A percentile compares a stretch with the other conserved stretches of the same genome.
Evolutionary conservation across 2,888 invertebrate genomes (phyloP).

Genomic region (Gordius sp.): DNA sequence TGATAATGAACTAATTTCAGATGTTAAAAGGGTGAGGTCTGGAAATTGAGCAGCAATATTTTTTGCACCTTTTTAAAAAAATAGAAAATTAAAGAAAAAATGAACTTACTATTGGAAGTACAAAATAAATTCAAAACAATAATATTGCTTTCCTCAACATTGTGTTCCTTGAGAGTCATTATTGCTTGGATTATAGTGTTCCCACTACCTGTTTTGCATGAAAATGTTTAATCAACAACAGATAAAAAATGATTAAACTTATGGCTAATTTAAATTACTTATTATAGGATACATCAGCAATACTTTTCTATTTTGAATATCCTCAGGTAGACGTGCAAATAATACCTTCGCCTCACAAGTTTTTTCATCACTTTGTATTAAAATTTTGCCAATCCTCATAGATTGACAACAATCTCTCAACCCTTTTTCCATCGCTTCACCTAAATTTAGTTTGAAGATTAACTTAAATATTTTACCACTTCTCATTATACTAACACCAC

Average conservation of each 20-base stretch:
- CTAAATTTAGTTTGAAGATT: too few relatives aligned
- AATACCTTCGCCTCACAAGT: slow-evolving; percentile 85
- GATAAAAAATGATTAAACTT: background rate
- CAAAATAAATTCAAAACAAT: slow-evolving; percentile 90
- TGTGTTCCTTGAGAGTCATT: slow-evolving; percentile 68
- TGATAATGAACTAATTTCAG: slow-evolving; percentile 71
- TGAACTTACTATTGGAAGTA: slow-evolving; percentile 41
- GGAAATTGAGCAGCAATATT: slow-evolving; percentile 27
- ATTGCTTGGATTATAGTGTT: slow-evolving; percentile 82
- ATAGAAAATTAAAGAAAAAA: slow-evolving; percentile 12
- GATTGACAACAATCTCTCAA: slow-evolving; percentile 79
- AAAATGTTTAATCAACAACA: slow-evolving; percentile 6
- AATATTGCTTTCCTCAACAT: slow-evolving; percentile 69
- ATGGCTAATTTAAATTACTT: slow-evolving; percentile 37
- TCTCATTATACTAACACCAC: slow-evolving; percentile 79
- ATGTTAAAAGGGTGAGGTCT: slow-evolving; percentile 63
- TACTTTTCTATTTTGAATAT: slow-evolving; percentile 58
- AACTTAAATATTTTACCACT: slow-evolving; percentile 28
- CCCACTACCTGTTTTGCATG: slow-evolving; percentile 42
- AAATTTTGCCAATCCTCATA: slow-evolving; percentile 86
- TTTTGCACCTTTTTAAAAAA: slow-evolving; percentile 25
- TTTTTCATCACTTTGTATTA: slow-evolving; percentile 79
- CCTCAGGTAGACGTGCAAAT: slow-evolving; percentile 81
- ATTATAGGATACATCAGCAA: slow-evolving; percentile 93
- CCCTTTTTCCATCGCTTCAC: slow-evolving; percentile 64